Conservation (phyloP, 53 echinoderm and acorn worm species). For the Holothuria scabra region DNA sequence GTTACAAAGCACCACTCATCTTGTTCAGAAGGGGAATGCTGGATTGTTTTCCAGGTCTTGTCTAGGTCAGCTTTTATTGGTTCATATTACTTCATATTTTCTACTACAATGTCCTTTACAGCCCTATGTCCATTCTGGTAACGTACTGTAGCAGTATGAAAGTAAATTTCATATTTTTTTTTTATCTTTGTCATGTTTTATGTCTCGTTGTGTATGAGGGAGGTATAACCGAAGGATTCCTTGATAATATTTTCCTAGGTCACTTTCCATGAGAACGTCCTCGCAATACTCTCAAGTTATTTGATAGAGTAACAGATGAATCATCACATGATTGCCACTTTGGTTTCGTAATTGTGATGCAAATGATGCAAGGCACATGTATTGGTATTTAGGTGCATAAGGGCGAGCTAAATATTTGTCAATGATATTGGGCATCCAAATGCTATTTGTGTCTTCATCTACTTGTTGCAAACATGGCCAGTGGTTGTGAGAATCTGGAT, state of each 20-base stretch:
- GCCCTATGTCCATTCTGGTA: not conserved
- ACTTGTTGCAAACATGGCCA: not conserved
- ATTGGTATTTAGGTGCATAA: not conserved
- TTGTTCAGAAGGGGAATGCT: not conserved
- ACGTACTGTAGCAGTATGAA: not conserved
- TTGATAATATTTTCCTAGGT: constrained; percentile 31
- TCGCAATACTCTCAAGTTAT: not conserved
- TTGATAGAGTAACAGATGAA: not conserved
- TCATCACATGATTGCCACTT: not conserved
- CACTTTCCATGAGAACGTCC: not conserved
- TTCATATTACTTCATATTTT: not conserved
- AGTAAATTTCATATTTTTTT: constrained; percentile 23
- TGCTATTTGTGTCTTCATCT: constrained; percentile 14
- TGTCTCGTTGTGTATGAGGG: constrained; percentile 34
- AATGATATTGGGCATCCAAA: constrained; percentile 20
- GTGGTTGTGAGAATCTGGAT: constrained; percentile 34
- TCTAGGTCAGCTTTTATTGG: not conserved
- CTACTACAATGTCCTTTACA: not conserved
- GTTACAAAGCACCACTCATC: not conserved
- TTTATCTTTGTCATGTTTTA: not conserved
- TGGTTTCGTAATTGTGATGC: not conserved
- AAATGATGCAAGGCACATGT: constrained; percentile 24
- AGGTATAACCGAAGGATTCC: constrained; percentile 45
- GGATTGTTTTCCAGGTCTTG: not conserved
- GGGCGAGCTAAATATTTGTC: constrained; percentile 34